phyloP scores from a whole-genome alignment of 2,113 vertebrate genomes.

The Notarius lentiginosus region DNA sequence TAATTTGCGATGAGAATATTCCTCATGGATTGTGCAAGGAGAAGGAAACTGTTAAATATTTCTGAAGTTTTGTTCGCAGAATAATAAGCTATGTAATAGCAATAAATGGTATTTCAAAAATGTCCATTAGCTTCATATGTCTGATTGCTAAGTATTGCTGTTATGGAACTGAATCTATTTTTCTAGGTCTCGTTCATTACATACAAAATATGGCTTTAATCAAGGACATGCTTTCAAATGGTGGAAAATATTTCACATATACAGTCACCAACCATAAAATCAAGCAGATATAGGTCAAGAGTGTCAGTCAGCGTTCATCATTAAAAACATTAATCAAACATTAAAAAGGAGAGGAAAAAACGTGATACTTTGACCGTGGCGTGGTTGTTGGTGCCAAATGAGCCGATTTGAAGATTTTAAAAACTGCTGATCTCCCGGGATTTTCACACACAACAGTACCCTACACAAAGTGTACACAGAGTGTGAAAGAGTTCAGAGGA shows the following conservation, averaged over 20 bases:
- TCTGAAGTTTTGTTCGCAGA: conserved; percentile 45
- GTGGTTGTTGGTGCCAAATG: background rate
- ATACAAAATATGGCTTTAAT: conserved; percentile 5
- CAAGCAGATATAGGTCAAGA: background rate
- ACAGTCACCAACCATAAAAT: background rate
- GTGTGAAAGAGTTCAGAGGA: background rate
- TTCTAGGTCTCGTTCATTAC: conserved; percentile 6
- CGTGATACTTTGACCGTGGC: background rate
- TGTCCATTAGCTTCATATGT: conserved; percentile 32
- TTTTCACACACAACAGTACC: background rate
- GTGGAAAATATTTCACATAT: background rate
- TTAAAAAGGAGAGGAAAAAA: background rate
- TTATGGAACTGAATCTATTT: conserved; percentile 7
- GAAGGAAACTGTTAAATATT: conserved; percentile 47
- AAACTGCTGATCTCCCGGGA: background rate
- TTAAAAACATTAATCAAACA: background rate
- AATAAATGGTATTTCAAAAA: conserved; percentile 37
- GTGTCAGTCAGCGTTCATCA: background rate
- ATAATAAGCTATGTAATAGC: conserved; percentile 37
- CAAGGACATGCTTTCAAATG: background rate
- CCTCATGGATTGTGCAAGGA: conserved; percentile 49
- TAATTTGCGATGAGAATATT: conserved; percentile 71
- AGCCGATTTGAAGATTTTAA: background rate
- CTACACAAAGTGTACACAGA: background rate
- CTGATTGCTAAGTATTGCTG: conserved; percentile 5